These are phyloP conservation scores for Lordiphosa fenestrarum DNA, from an alignment of 2,888 invertebrate genomes.

Conservation along the genomic window DNA sequence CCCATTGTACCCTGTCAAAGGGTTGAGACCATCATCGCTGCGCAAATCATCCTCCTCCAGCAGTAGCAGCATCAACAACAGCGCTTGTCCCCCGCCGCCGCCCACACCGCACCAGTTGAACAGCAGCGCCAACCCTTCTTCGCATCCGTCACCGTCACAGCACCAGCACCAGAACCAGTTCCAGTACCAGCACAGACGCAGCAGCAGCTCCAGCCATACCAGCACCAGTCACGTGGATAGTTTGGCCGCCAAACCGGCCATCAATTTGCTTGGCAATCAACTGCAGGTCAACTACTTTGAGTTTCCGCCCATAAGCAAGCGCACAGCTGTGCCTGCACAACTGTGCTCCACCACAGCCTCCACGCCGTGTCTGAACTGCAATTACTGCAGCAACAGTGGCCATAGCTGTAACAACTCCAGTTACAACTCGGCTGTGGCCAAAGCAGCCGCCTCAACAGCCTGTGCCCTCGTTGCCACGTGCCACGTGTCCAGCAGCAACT, in stretches of 20 bases:
- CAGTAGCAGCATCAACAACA: conserved; percentile 75
- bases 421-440: conserved; percentile 55
- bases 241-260: conserved; percentile 56
- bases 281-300: conserved; percentile 75
- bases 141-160: conserved; percentile 29
- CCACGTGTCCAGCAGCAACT: conserved; percentile 54
- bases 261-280: conserved; percentile 68
- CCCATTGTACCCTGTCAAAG: conserved; percentile 81
- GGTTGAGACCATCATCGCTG: conserved; percentile 80
- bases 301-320: conserved; percentile 58
- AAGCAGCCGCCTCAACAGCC: conserved; percentile 64
- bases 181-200: conserved; percentile 33
- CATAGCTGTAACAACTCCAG: conserved; percentile 3
- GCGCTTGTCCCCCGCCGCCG: conserved; percentile 76
- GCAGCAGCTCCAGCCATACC: conserved; percentile 34
- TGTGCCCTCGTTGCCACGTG: conserved; percentile 64
- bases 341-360: conserved; percentile 48
- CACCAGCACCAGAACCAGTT: conserved; percentile 31
- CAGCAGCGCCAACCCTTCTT: conserved; percentile 35
- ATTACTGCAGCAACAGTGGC: conserved; percentile 12
- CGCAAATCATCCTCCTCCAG: conserved; percentile 78
- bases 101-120: conserved; percentile 67
- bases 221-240: conserved; percentile 37
- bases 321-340: conserved; percentile 14
- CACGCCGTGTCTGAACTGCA: conserved; percentile 58